These are phyloP conservation scores for Recurvirostra avosetta DNA, from an alignment of 2,113 vertebrate genomes.

Conservation along the genomic window DNA sequence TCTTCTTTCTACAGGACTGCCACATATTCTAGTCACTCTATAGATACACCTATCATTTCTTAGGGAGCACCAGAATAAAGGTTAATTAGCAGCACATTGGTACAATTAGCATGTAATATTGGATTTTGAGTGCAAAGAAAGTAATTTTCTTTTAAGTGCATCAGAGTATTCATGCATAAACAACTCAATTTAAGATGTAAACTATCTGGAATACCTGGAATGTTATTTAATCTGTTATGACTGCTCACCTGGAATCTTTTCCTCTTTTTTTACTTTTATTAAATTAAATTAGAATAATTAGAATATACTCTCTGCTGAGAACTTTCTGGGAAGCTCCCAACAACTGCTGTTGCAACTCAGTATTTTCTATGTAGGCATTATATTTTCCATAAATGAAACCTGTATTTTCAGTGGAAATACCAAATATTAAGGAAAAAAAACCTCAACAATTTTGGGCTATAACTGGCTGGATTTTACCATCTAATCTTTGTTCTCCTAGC, in stretches of 20 bases:
- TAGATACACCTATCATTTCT: neutral
- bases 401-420: neutral
- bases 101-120: neutral
- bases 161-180: neutral
- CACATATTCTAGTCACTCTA: neutral
- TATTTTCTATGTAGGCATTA: neutral
- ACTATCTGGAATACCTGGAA: neutral
- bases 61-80: neutral
- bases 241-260: neutral
- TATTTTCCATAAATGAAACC: neutral
- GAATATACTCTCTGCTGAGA: neutral
- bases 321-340: neutral
- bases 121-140: neutral
- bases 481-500: neutral
- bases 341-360: neutral
- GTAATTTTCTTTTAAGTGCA: neutral
- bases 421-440: neutral
- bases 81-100: neutral
- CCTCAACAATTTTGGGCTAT: rapidly evolving
- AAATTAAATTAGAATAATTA: neutral
- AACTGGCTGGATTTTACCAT: neutral
- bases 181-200: neutral
- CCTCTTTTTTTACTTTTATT: neutral
- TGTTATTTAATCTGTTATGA: neutral
- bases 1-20: neutral